These are phyloP conservation scores for Acyrthosiphon pisum DNA, from an alignment of 1,140 invertebrate genomes.

Conservation along the genomic window DNA sequence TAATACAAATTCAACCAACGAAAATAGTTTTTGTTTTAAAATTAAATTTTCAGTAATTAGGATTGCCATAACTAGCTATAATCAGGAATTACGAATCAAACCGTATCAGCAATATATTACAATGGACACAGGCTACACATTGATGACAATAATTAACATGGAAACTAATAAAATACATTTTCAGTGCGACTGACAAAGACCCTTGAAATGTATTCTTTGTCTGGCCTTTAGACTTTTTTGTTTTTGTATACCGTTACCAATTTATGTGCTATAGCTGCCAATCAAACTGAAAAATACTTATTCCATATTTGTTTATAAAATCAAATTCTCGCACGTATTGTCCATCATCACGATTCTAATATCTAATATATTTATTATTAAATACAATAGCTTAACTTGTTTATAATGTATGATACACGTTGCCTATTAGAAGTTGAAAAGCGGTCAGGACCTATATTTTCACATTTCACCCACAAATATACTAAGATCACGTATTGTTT, in stretches of 20 bases:
- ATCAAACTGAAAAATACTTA: not conserved
- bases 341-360: not conserved
- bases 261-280: not conserved
- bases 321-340: conserved; percentile 36
- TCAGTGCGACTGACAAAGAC: not conserved
- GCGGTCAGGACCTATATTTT: conserved; percentile 43
- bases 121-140: not conserved
- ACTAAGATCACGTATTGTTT: conserved; percentile 46
- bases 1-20: not conserved
- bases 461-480: conserved; percentile 34
- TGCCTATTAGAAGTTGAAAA: not conserved
- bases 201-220: not conserved
- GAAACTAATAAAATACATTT: not conserved
- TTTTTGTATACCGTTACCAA: conserved; percentile 26
- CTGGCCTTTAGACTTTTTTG: not conserved
- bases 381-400: conserved; percentile 43
- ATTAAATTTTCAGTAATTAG: conserved; percentile 30
- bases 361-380: conserved; percentile 1
- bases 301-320: conserved; percentile 18
- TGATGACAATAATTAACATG: conserved; percentile 11
- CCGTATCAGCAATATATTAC: not conserved
- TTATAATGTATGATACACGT: conserved; percentile 19
- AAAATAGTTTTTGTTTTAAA: conserved; percentile 42
- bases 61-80: not conserved
- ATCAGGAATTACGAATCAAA: conserved; percentile 54